Conservation (phyloP, 2,797 vertebrate species). For the Eupleurogrammus muticus region DNA sequence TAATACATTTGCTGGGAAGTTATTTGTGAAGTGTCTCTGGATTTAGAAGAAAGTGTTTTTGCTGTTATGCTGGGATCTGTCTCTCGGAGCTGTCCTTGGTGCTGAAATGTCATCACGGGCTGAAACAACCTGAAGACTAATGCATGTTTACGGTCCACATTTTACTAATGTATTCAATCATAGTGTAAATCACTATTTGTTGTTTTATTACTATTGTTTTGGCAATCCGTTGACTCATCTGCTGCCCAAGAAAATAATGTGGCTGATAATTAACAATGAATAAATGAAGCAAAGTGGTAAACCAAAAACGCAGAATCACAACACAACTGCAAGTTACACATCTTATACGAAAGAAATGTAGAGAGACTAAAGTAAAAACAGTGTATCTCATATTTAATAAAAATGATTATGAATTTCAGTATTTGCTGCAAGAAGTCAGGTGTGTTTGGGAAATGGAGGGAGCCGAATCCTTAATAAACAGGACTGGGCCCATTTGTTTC, state of each 20-base stretch:
- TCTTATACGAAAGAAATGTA: background rate
- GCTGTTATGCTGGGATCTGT: background rate
- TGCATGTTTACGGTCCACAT: background rate
- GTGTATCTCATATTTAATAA: background rate
- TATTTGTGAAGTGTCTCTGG: background rate
- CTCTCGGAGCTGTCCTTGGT: conserved; percentile 24
- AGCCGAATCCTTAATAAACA: too few species aligned
- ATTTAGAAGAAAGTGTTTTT: background rate
- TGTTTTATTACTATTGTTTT: conserved; percentile 9
- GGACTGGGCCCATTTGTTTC: too few species aligned
- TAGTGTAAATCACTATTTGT: background rate
- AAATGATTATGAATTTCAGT: too few species aligned
- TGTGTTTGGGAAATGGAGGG: too few species aligned
- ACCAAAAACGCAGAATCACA: background rate
- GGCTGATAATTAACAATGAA: conserved; percentile 16
- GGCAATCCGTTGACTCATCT: conserved; percentile 22
- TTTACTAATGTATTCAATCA: background rate
- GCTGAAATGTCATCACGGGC: conserved; percentile 15
- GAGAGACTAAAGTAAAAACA: background rate
- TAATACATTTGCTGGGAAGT: background rate
- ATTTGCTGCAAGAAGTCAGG: too few species aligned
- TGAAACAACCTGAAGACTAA: background rate
- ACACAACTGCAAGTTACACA: background rate
- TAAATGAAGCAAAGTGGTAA: conserved; percentile 7
- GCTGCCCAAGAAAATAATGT: conserved; percentile 13